Evolutionary conservation across 2,113 vertebrate species (phyloP), one percentile per base, ranked within the genome.

Genomic region (Anguilla rostrata): DNA sequence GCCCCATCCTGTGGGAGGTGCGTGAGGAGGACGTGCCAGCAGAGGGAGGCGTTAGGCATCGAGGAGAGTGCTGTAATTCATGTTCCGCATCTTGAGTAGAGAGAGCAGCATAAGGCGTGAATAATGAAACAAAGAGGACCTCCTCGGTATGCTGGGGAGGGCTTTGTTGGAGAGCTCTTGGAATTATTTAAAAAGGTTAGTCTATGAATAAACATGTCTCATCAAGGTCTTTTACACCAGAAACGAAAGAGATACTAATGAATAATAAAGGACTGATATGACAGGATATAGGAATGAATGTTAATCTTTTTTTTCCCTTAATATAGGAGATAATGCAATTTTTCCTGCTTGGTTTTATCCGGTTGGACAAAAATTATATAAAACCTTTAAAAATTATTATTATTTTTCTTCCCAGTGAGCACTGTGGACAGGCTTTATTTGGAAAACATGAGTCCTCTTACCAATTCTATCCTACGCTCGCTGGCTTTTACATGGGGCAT

Each of bases 171-270:
- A 97, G 96, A 96, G 96, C 97, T 97, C 97, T 96, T 96, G 94
- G 96, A 98, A 98, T 98, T 98, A 98, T 98, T 98, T 97, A 97
- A 98, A 99, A 98, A 98, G 97, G 97, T 98, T 98, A 98, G 96
- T 94, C 96, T 97, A 98, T 98, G 97, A 99, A 99, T 99, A 99
- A 98, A 98, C 97, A 98, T 98, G 94, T 93, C 97, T 97, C 96
- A 98, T 98, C 97, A 97, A 98, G 97, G 97, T 97, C 96, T 95
- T 95, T 97, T 96, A 97, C 94, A 94, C 93, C 92, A 95, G 95
- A 95, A 96, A 97, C 94, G 95, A 96, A 94, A 94, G 95, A 96
- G 95, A 97, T 95, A 93, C 96, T 97, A 97, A 97, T 97, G 96
- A 97, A 98, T 98, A 98, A 98, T 98, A 97, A 97, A 97, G 96